Conservation (phyloP, 2,797 vertebrate genomes). For the Anguilla anguilla region DNA sequence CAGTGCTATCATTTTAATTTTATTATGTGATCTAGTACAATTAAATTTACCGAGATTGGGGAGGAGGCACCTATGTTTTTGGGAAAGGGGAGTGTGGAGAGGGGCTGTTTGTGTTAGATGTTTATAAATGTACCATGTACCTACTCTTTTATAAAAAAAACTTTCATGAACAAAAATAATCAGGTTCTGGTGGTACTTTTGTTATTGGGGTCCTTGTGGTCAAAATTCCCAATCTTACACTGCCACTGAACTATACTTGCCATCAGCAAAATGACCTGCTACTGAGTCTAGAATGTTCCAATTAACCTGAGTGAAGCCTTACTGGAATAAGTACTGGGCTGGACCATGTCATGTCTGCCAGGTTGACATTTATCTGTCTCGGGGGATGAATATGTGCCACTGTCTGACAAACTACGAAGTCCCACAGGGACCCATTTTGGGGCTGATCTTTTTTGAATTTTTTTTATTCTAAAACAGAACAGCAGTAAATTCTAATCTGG, state of each 20-base stretch:
- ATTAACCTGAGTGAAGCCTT: background rate
- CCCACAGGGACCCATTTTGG: background rate
- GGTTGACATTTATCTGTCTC: background rate
- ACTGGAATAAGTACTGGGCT: background rate
- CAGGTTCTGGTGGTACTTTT: background rate
- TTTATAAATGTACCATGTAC: too few relatives aligned
- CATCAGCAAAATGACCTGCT: background rate
- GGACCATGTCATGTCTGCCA: background rate
- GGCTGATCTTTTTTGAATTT: background rate
- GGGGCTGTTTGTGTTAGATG: too few relatives aligned
- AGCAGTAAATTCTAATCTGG: background rate
- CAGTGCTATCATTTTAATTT: too few relatives aligned
- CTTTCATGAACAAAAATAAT: background rate
- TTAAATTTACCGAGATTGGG: too few relatives aligned
- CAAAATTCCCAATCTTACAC: background rate
- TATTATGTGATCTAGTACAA: too few relatives aligned
- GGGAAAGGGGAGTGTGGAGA: too few relatives aligned
- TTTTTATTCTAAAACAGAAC: background rate
- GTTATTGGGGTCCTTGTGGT: background rate
- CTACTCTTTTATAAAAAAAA: too few relatives aligned
- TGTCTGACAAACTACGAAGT: background rate
- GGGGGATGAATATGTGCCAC: background rate
- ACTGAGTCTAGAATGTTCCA: background rate
- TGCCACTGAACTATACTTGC: background rate
- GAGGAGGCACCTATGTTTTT: too few relatives aligned